A percentile compares a stretch with the other conserved stretches of the same genome.
Conservation (phyloP, 2,797 vertebrate genomes). For the Peromyscus melanophrys region DNA sequence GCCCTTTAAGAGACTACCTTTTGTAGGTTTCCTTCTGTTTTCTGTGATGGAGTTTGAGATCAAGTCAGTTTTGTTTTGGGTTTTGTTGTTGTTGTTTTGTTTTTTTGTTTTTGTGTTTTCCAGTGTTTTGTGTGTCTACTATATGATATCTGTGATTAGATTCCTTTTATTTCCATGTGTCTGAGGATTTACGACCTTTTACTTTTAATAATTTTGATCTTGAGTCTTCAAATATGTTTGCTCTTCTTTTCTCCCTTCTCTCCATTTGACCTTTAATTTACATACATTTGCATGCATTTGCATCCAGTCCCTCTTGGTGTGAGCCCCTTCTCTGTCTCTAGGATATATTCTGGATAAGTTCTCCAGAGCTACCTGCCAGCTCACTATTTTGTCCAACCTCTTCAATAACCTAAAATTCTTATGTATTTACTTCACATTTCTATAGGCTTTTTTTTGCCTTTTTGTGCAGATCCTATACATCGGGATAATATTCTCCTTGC, state of each 20-base stretch:
- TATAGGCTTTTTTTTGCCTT: neutral
- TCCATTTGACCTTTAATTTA: neutral
- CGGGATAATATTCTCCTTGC: neutral
- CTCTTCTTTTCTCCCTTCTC: neutral
- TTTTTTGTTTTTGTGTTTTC: neutral
- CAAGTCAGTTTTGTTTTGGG: neutral
- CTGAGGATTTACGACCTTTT: neutral
- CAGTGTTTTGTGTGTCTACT: neutral
- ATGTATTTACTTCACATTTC: neutral
- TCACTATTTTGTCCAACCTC: neutral
- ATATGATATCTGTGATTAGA: neutral
- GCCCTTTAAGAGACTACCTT: neutral
- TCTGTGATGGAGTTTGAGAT: neutral
- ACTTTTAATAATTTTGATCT: neutral
- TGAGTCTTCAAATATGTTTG: constrained; percentile 9
- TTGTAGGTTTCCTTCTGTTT: neutral
- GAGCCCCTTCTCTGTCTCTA: neutral
- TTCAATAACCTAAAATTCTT: neutral
- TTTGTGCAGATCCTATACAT: neutral
- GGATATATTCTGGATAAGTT: neutral
- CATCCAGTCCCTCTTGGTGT: neutral
- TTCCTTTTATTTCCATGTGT: neutral
- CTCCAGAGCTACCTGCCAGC: neutral
- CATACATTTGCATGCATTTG: neutral
- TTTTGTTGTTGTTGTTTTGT: neutral